Percentiles rank a stretch among this genome's conserved stretches.
Evolutionary conservation across 2,797 vertebrate genomes (phyloP).

Genomic region (Notamacropus eugenii): DNA sequence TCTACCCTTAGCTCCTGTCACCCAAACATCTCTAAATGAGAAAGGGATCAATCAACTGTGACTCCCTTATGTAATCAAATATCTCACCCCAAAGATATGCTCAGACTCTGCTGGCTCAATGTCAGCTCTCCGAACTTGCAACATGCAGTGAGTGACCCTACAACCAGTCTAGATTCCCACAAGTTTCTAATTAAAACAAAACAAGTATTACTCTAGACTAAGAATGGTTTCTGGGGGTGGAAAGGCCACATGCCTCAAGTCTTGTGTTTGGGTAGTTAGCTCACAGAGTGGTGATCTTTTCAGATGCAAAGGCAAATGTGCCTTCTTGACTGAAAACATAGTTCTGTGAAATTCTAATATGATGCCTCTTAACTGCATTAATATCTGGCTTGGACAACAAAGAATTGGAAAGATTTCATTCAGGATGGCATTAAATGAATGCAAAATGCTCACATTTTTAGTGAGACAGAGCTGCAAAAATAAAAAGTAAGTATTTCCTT

Average conservation of each 20-base stretch:
- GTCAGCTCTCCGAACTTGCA: slow-evolving; percentile 74
- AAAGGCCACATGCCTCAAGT: slow-evolving; percentile 27
- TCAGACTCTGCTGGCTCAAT: slow-evolving; percentile 74
- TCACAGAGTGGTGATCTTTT: neutral
- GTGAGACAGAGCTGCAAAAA: slow-evolving; percentile 46
- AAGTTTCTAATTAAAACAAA: slow-evolving; percentile 66
- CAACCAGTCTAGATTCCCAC: slow-evolving; percentile 37
- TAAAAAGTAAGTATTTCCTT: slow-evolving; percentile 56
- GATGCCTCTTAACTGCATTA: neutral
- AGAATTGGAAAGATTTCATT: slow-evolving; percentile 37
- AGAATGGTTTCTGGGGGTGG: slow-evolving; percentile 69
- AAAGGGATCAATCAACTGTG: slow-evolving; percentile 71
- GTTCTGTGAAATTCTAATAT: slow-evolving; percentile 11
- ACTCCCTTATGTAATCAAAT: slow-evolving; percentile 80
- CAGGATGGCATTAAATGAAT: slow-evolving; percentile 17
- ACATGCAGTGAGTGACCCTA: slow-evolving; percentile 9
- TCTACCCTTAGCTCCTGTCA: slow-evolving; percentile 59
- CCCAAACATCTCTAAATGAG: slow-evolving; percentile 73
- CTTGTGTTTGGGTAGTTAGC: neutral
- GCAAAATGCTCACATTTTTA: slow-evolving; percentile 36
- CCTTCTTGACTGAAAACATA: neutral
- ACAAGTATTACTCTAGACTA: slow-evolving; percentile 66
- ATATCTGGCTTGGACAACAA: slow-evolving; percentile 19
- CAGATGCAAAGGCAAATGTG: neutral
- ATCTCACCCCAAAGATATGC: slow-evolving; percentile 83